Percentiles rank a stretch among this genome's conserved stretches.
phyloP scores from a whole-genome alignment of 2,797 vertebrate species.

The Phataginus tricuspis region DNA sequence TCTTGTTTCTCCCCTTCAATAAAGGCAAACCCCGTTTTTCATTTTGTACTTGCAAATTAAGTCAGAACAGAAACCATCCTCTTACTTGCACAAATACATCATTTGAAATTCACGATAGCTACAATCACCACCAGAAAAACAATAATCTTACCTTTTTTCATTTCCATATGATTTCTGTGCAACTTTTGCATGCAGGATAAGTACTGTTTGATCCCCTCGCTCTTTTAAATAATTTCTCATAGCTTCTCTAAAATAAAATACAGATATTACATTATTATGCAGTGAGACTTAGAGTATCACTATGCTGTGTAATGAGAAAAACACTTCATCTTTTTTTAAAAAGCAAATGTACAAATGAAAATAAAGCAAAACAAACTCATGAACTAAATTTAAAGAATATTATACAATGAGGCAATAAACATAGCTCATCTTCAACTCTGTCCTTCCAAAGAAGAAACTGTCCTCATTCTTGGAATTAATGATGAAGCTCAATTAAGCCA shows the following conservation, averaged over 20 bases:
- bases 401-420: background rate
- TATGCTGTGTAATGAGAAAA: background rate
- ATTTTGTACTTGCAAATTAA: background rate
- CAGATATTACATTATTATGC: constrained; percentile 62
- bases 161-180: constrained; percentile 99
- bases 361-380: background rate
- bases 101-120: constrained; percentile 42
- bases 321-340: constrained; percentile 38
- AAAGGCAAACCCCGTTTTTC: background rate
- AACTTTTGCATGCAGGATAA: constrained; percentile 99
- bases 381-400: background rate
- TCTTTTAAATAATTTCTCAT: constrained; percentile 99
- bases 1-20: background rate
- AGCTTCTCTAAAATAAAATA: constrained; percentile 92
- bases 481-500: background rate
- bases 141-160: constrained; percentile 93
- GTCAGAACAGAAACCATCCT: constrained; percentile 9
- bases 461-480: background rate
- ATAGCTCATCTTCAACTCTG: background rate
- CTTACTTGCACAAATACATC: background rate
- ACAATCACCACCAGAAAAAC: background rate
- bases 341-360: constrained; percentile 51
- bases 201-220: constrained; percentile 98
- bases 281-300: constrained; percentile 13
- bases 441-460: constrained; percentile 28